Percentiles rank a stretch among this genome's conserved stretches.
phyloP scores from a whole-genome alignment of 2,113 vertebrate genomes.

The Paradisaea rubra region DNA sequence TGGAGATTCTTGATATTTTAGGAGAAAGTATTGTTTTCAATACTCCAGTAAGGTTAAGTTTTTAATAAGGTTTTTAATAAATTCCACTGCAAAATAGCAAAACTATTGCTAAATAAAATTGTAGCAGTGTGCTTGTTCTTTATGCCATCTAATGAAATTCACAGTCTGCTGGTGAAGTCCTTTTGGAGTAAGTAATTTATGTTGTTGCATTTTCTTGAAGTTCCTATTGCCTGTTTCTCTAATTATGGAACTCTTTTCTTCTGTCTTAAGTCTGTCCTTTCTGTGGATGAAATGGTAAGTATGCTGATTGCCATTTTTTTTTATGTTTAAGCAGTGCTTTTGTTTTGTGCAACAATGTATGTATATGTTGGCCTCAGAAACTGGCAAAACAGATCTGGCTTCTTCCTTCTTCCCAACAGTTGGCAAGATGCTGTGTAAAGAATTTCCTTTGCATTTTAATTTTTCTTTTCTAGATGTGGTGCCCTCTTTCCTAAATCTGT shows the following conservation, averaged over 20 bases:
- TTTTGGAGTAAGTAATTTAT: neutral
- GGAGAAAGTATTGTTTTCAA: neutral
- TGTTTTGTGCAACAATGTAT: neutral
- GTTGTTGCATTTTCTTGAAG: conserved; percentile 31
- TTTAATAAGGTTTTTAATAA: neutral
- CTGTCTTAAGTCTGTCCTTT: conserved; percentile 86
- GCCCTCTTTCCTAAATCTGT: neutral
- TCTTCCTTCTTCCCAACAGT: neutral
- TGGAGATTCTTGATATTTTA: neutral
- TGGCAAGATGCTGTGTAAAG: neutral
- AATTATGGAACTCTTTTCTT: conserved; percentile 76
- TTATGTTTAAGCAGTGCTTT: conserved; percentile 15
- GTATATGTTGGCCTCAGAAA: neutral
- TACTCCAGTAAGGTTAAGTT: neutral
- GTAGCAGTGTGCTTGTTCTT: neutral
- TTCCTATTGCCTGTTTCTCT: conserved; percentile 61
- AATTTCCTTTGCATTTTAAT: neutral
- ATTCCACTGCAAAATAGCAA: neutral
- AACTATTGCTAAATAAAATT: neutral
- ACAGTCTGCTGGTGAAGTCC: neutral
- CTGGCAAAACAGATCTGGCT: conserved; percentile 28
- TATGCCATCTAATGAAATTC: neutral
- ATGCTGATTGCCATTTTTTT: conserved; percentile 30
- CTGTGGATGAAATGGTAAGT: conserved; percentile 95
- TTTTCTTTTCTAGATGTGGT: neutral